Evolutionary conservation across 2,113 vertebrate species (phyloP), one percentile per base, ranked within the genome.

Genomic region (Fregata magnificens): DNA sequence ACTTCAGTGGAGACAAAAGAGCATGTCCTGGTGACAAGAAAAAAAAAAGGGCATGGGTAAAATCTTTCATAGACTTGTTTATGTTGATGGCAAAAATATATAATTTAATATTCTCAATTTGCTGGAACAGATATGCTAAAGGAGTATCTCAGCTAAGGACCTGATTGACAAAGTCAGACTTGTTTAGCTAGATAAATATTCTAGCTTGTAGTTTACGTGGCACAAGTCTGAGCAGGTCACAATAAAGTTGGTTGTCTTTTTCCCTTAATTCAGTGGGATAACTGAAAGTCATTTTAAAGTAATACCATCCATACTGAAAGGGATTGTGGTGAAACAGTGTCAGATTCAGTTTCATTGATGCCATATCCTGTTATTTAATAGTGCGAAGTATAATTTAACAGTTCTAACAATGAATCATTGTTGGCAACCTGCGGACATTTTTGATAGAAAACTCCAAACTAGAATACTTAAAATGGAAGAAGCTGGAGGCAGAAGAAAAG

Each of bases 401-500:
- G 16, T 58, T 86, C 45, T 82, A 72, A 65, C 42, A 66, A 38
- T 50, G 28, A 83, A 36, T 71, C 15, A 32, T 52, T 82, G 16
- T 42, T 6, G 2, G 25, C 80, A 83, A 66, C 28, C 44, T 69
- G 42, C 0, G 1, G n/a, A 50, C 0, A 3, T 38, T 81, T 94
- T 88, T 71, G 29, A 45, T 26, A 34, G 50, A 88, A 82, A 89
- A 50, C 15, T 82, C 42, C 5, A 22, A 82, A 29, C 15, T n/a
- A 20, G 26, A 83, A 70, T 86, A 66, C 17, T 65, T 45, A 28
- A 2, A 81, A 90, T n/a, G 22, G 42, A 88, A 67, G 72, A 95
- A 84, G 26, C 25, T 78, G 59, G 17, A 81, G 25, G 47, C 38
- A 91, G 38, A 86, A 88, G 38, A 79, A 61, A 73, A 72, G 44